Evolutionary conservation across 2,797 vertebrate genomes (phyloP), one percentile per base, ranked within the genome.

Genomic region (Platalea minor): DNA sequence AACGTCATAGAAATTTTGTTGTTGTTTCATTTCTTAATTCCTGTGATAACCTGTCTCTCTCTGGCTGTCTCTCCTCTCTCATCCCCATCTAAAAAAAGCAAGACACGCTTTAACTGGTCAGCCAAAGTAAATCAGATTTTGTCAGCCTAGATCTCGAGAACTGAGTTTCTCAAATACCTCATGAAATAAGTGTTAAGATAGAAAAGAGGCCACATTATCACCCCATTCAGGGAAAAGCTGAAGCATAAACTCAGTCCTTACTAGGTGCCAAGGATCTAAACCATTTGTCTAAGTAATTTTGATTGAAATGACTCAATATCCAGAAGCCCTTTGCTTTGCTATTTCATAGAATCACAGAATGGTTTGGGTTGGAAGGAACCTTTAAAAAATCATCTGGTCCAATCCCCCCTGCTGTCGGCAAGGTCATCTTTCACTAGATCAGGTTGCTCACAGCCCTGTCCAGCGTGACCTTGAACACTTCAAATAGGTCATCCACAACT

Each of bases 401-500:
- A 46, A 0, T 0, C 2, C 13, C 9, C 9, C 11, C 17, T 68
- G 16, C 21, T 56, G 21, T 72, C 78, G 26, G 13, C 3, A 10
- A 14, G 61, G 26, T 24, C 35, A 33, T 51, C 51, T 73, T 89
- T 56, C 20, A 7, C 17, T 81, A 64, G 31, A 6, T 72, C 4
- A 54, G 12, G 11, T 72, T 85, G 10, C 77, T 81, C 19, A 70
- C 70, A 91, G 33, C 17, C 23, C 48, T 46, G 17, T 41, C 35
- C 37, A 61, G 3, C 39, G 23, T 78, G 74, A 51, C 48, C 45
- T 33, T 72, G 67, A 78, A 13, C 54, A 33, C 13, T 70, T 93
- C 39, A 29, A 18, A 29, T 11, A 60, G 61, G n/a, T 75, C 15
- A 54, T 56, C 33, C 12, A 20, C 53, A 85, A 3, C 45, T 59